Evolutionary conservation across 37 sponge, comb jelly and placozoan species (phyloP).

Genomic region (Spongilla lacustris): DNA sequence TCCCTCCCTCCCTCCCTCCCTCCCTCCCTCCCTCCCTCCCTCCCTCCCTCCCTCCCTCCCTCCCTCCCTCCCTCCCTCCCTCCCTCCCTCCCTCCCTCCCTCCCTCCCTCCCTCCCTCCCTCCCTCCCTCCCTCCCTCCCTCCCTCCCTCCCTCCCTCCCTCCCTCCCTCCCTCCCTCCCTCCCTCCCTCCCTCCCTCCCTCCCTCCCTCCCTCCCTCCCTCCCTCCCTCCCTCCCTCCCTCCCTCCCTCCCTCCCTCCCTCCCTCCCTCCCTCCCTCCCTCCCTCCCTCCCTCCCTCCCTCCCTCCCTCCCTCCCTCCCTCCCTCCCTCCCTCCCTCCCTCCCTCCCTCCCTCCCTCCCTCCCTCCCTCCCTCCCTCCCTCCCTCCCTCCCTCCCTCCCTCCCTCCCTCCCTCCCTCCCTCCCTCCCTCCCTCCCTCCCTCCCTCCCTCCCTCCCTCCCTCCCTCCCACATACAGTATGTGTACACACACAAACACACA

Average conservation of each 20-base stretch:
- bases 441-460: neutral
- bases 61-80: conserved; percentile 2
- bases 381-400: neutral
- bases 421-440: conserved; percentile 11
- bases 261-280: neutral
- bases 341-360: neutral
- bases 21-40: neutral
- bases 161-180: too few species aligned
- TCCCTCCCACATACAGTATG: neutral
- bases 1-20: neutral
- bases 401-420: neutral
- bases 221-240: neutral
- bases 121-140: neutral
- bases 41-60: neutral
- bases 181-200: conserved; percentile 4
- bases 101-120: neutral
- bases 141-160: conserved; percentile 16
- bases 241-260: neutral
- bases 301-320: neutral
- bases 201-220: neutral
- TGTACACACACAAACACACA: neutral
- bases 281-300: neutral
- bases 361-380: conserved; percentile 6
- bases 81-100: neutral
- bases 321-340: neutral